Base-by-base conservation (phyloP, 2,888 invertebrate genomes). In the Volucella bombylans region DNA sequence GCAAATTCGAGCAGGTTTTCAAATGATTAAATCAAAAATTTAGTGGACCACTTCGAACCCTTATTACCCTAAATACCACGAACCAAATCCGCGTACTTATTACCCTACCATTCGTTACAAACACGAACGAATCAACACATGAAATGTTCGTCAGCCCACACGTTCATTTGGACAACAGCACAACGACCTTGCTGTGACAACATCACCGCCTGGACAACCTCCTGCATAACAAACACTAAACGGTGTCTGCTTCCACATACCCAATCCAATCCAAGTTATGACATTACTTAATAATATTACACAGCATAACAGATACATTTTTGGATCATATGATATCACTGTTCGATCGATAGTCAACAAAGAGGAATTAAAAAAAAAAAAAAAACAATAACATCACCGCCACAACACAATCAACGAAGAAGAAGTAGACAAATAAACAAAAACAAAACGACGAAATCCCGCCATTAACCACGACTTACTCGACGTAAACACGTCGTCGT, bases 151-250 rank as follows among this genome's bases (percentile, higher is more conserved):
- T 72, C 67, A 67, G 55, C 31, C 59, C 72, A 72, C 50, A 39
- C 15, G 38, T 18, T 39, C n/a, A 52, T 59, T 31, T 65, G 57
- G 47, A 11, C 14, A 45, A 38, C 76, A 76, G 85, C 74, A 23
- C 85, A 85, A 72, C 85, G 85, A 85, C 85, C 85, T 85, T 85
- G 85, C 57, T 72, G 47, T 85, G 85, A 85, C 85, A 77, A 85
- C 80, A 81, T 68, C 69, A 14, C 69, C 23, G 15, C 18, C 57
- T 65, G 64, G 39, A 62, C 47, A 64, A 59, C 57, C 62, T 68
- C 45, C 45, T 68, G 78, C 72, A 82, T 82, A 78, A 82, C 68
- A 82, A 78, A 82, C 41, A 61, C 15, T 14, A 49, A 50, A 12
- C 38, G 6, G 14, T 55, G 64, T 61, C 74, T 71, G 50, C 62